Evolutionary conservation across 2,113 vertebrate genomes (phyloP), one percentile per base, ranked within the genome.

Genomic region (Labeo catla): DNA sequence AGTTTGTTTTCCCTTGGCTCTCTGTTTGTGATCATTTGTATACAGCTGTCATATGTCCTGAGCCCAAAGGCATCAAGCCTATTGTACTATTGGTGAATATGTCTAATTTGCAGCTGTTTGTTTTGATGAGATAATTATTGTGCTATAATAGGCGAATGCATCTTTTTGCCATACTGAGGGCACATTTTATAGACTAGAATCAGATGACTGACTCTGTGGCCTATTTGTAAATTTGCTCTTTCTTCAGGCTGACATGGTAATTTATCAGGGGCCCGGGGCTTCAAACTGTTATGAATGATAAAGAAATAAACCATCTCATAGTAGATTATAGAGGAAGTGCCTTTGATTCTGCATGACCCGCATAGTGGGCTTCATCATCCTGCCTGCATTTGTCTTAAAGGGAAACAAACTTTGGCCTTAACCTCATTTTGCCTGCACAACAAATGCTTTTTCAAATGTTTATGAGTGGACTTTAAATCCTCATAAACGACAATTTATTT

Each of bases 201-300:
- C 73, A 86, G 84, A 87, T 76, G 88, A 86, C 90, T 87, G 84
- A 83, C 59, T 77, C 54, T 80, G 39, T 23, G 72, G 74, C 70
- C 84, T 50, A 13, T 87, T 78, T 61, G 28, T 80, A 82, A 23
- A 63, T 89, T 88, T 81, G 73, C 73, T 86, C 83, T 85, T 88
- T 84, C 66, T 79, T 88, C 45, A 65, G 45, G 70, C 86, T 85
- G 81, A 49, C 86, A 85, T 70, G 15, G 28, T 81, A 36, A 90
- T 89, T 79, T 88, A 86, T 92, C 86, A 89, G 28, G 15, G 82
- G 82, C 83, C 81, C 63, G 66, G 63, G 47, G 83, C 73, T 79
- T 74, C 72, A n/a, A 66, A 80, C 47, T 16, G 3, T 16, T 73
- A 47, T 78, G 83, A 87, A 76, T 80, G 59, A 84, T 86, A 84